phyloP scores from a whole-genome alignment of 2,797 vertebrate genomes.

The Pagetopsis macropterus region DNA sequence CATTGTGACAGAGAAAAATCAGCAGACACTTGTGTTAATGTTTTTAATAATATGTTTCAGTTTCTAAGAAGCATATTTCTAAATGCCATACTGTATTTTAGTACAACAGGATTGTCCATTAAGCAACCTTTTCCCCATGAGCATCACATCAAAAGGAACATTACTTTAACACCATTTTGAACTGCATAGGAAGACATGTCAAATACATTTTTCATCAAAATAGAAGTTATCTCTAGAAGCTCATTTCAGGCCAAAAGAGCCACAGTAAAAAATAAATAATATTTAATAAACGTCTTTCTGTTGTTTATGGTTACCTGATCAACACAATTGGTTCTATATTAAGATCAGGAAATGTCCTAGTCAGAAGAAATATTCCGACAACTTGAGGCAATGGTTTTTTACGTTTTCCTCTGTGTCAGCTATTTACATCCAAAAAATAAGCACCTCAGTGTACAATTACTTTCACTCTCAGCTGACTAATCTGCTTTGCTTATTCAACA shows the following conservation, averaged over 20 bases:
- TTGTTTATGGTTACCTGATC: background rate
- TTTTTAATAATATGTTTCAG: conserved; percentile 52
- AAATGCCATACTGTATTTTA: conserved; percentile 14
- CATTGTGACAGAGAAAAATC: background rate
- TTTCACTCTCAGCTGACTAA: conserved; percentile 23
- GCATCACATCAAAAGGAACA: background rate
- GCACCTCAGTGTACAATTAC: conserved; percentile 21
- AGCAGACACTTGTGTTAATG: conserved; percentile 10
- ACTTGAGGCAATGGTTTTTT: background rate
- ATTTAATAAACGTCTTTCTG: background rate
- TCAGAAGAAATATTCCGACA: background rate
- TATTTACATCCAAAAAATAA: conserved; percentile 33
- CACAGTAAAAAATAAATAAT: background rate
- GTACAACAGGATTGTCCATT: conserved; percentile 2
- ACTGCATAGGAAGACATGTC: too few species aligned
- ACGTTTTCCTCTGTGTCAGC: background rate
- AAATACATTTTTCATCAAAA: too few species aligned
- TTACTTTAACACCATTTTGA: background rate
- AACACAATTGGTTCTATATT: conserved; percentile 12
- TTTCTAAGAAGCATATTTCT: conserved; percentile 20
- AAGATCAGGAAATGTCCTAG: conserved; percentile 13
- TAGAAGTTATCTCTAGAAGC: too few species aligned
- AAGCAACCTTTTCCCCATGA: conserved; percentile 11
- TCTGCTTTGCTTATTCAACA: conserved; percentile 24
- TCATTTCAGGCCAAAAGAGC: too few species aligned